A percentile compares a stretch with the other conserved stretches of the same genome.
Conservation (phyloP, 2,888 invertebrate genomes). For the Taphrorychus bicolor region DNA sequence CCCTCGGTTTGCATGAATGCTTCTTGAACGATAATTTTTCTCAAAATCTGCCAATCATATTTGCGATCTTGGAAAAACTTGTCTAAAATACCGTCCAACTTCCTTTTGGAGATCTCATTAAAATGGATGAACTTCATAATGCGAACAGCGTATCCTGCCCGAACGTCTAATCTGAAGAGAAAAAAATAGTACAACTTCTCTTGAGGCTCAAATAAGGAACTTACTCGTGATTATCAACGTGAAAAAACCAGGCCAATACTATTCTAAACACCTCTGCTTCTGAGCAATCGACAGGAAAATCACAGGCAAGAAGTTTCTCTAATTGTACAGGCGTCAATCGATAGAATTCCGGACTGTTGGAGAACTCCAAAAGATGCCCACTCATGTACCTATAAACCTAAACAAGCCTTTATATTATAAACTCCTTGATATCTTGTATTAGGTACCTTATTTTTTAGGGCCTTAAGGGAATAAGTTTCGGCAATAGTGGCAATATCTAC, state of each 20-base stretch:
- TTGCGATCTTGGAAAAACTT: slow-evolving; percentile 50
- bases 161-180: slow-evolving; percentile 52
- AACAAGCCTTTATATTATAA: neutral
- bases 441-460: slow-evolving; percentile 61
- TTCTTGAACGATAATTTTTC: slow-evolving; percentile 57
- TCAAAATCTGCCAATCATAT: slow-evolving; percentile 53
- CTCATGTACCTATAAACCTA: slow-evolving; percentile 71
- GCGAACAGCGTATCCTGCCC: slow-evolving; percentile 58
- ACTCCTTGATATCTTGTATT: neutral
- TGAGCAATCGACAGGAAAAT: slow-evolving; percentile 73
- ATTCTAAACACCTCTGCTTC: slow-evolving; percentile 68
- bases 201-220: slow-evolving; percentile 40
- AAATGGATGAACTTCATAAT: slow-evolving; percentile 62
- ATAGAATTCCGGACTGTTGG: slow-evolving; percentile 67
- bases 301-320: slow-evolving; percentile 67
- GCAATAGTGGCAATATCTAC: slow-evolving; percentile 74
- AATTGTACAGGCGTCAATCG: slow-evolving; percentile 68
- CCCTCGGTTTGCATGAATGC: slow-evolving; percentile 49
- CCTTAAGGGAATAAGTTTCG: slow-evolving; percentile 70
- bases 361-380: slow-evolving; percentile 68
- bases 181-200: neutral
- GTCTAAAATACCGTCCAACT: slow-evolving; percentile 51
- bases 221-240: slow-evolving; percentile 57
- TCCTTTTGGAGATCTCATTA: slow-evolving; percentile 57
- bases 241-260: slow-evolving; percentile 67